phyloP scores from a whole-genome alignment of 2,888 invertebrate species.

The Diarsia rubi region DNA sequence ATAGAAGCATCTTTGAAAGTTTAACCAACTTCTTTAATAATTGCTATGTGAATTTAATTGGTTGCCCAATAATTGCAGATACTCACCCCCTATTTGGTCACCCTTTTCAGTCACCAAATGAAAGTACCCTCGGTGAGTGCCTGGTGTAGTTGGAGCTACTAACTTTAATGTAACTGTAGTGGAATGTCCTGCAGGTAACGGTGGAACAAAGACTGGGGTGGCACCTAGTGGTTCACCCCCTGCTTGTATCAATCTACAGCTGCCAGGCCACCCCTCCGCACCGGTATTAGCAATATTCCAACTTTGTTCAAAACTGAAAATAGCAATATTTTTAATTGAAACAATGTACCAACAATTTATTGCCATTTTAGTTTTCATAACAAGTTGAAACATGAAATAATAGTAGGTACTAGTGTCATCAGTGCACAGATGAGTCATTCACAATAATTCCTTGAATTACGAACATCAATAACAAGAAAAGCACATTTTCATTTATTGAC shows the following conservation, averaged over 20 bases:
- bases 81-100: slow-evolving; percentile 97
- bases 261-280: slow-evolving; percentile 96
- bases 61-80: slow-evolving; percentile 14
- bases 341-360: neutral
- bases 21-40: neutral
- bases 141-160: slow-evolving; percentile 94
- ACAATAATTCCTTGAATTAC: neutral
- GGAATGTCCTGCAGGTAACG: slow-evolving; percentile 94
- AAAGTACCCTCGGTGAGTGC: slow-evolving; percentile 96
- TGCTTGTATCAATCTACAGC: slow-evolving; percentile 94
- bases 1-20: neutral
- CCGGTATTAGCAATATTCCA: slow-evolving; percentile 98
- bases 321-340: neutral
- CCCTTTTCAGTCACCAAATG: slow-evolving; percentile 96
- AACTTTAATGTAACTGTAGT: slow-evolving; percentile 95
- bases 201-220: slow-evolving; percentile 92
- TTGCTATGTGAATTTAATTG: neutral
- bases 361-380: neutral
- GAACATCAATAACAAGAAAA: neutral
- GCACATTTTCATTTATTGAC: neutral
- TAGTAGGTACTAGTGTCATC: neutral
- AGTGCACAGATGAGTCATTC: neutral
- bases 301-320: slow-evolving; percentile 94
- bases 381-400: neutral
- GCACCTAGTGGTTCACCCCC: slow-evolving; percentile 91